Base-by-base conservation (phyloP, 1,140 invertebrate genomes). In the Cotesia typhae region DNA sequence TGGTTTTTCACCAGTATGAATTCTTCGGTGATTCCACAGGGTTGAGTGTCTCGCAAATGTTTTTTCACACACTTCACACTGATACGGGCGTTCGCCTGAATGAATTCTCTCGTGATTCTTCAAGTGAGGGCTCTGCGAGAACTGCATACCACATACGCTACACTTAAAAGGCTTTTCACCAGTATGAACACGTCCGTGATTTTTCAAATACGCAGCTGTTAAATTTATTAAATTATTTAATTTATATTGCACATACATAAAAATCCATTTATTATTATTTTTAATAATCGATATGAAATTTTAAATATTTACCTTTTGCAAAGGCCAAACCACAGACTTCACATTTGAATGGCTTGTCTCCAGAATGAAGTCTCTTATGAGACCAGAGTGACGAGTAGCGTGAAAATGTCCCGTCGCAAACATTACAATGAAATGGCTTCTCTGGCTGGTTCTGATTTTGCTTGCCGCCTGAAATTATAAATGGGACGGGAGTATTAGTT, bases 31-130 rank as follows among this genome's bases (percentile, higher is more conserved):
- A 83, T 95, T 96, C 93, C 94, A 95, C 52, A 96, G 86, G 0
- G 94, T 96, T 36, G 92, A 95, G 85, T 93, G 94, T 79, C 92
- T 90, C 59, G 92, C 94, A 81, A 95, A 97, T 17, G 94, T 94
- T 87, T 96, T 96, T 77, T 95, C 93, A 82, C 96, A 97, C 7
- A 95, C 93, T 85, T 95, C 94, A 85, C 96, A 97, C 66, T 95
- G 94, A 87, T 96, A 97, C 0, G 95, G 95, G 74, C 95, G 90
- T 83, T 97, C 95, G 4, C 92, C 90, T 38, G 94, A 96, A 83
- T 98, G 96, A 70, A 96, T 96, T 79, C 95, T 89, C 81, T 96
- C 95, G 79, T 98, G 96, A 81, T 97, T 95, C 79, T 96, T 96
- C 28, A 98, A 88, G 88, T 97, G 94, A 14, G 96, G 95, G 73